Evolutionary conservation across 2,888 invertebrate genomes (phyloP).

Genomic region (Watsonalla binaria): DNA sequence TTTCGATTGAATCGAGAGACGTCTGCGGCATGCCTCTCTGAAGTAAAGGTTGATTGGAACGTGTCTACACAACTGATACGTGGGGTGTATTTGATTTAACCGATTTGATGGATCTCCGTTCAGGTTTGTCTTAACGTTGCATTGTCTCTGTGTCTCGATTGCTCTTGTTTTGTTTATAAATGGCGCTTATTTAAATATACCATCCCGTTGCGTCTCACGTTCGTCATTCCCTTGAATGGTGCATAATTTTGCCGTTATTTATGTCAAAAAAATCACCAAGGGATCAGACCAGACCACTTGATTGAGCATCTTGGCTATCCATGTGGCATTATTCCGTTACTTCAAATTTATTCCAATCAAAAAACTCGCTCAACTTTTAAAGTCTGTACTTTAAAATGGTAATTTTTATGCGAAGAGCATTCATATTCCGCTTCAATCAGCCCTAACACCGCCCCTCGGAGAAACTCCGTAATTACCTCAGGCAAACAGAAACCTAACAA

Average conservation of each 20-base stretch:
- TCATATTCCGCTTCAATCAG: no score
- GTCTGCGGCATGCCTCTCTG: constrained; percentile 67
- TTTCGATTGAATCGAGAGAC: constrained; percentile 72
- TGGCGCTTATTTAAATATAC: neutral
- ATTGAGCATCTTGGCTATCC: neutral
- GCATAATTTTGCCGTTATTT: neutral
- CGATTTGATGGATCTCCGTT: constrained; percentile 20
- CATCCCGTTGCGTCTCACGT: neutral
- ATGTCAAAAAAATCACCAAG: neutral
- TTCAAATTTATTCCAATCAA: no score
- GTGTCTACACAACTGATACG: constrained; percentile 58
- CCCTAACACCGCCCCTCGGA: neutral
- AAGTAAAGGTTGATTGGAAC: constrained; percentile 72
- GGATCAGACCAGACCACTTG: neutral
- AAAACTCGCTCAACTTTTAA: no score
- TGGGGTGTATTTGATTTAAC: constrained; percentile 50
- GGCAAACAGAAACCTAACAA: neutral
- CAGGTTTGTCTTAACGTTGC: constrained; percentile 11
- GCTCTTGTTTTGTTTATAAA: neutral
- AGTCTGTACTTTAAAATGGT: no score
- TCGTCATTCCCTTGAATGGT: neutral
- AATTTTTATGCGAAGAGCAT: no score
- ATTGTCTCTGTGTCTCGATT: neutral
- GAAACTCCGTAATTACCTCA: neutral
- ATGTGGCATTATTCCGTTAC: neutral